phyloP scores from a whole-genome alignment of 2,797 vertebrate species.

The Hypotaenidia okinawae region DNA sequence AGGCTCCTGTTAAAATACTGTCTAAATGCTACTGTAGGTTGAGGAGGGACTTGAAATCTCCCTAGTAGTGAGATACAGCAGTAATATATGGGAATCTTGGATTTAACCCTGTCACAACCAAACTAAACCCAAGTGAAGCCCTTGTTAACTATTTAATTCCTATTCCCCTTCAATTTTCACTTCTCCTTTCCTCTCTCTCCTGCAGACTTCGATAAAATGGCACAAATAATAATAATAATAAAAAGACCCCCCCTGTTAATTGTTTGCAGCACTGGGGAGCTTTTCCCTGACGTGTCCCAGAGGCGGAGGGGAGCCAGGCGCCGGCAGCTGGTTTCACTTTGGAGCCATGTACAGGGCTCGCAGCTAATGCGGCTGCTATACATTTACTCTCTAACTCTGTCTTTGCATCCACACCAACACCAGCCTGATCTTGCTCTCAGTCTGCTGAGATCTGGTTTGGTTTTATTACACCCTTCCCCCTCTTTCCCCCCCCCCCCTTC shows the following conservation, averaged over 20 bases:
- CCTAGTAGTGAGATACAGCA: neutral
- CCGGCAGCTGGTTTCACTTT: slow-evolving; percentile 64
- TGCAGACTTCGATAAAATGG: neutral
- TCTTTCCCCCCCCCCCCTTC: too few relatives aligned
- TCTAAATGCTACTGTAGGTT: neutral
- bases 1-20: neutral
- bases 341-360: neutral
- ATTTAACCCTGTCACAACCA: neutral
- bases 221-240: neutral
- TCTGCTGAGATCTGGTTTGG: neutral
- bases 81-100: neutral
- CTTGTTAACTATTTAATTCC: neutral
- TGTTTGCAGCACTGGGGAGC: slow-evolving; percentile 49
- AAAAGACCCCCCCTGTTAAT: neutral
- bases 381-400: neutral
- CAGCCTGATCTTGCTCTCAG: neutral
- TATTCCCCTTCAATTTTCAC: neutral
- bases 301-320: neutral
- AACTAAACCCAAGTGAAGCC: neutral
- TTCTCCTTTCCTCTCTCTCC: neutral
- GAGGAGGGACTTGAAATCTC: neutral
- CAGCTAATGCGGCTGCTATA: neutral
- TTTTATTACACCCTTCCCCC: neutral
- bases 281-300: slow-evolving; percentile 28
- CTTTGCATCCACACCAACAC: neutral